A percentile compares a stretch with the other conserved stretches of the same genome.
Evolutionary conservation across 2,888 invertebrate genomes (phyloP).

Genomic region (Enchytraeus crypticus): DNA sequence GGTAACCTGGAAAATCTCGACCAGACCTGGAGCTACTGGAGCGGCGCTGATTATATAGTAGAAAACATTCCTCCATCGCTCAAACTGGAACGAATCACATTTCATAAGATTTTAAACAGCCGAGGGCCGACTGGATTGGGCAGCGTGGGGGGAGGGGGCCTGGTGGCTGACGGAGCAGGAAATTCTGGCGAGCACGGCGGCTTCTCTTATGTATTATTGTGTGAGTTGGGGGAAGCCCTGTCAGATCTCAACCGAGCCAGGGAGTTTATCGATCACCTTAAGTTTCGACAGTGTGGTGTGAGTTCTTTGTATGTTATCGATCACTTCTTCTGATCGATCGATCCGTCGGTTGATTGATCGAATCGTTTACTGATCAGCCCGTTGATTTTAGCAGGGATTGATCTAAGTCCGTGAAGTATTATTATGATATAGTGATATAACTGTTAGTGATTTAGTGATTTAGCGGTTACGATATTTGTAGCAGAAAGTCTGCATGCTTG

Average conservation of each 20-base stretch:
- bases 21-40: conserved; percentile 38
- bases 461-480: too few species aligned
- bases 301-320: conserved; percentile 34
- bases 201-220: conserved; percentile 34
- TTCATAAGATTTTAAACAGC: conserved; percentile 31
- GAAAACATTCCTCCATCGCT: conserved; percentile 36
- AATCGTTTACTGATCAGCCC: too few species aligned
- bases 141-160: background rate
- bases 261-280: conserved; percentile 34
- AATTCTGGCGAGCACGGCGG: background rate
- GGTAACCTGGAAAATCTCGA: conserved; percentile 33
- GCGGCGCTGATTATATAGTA: conserved; percentile 36
- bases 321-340: conserved; percentile 22
- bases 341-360: too few species aligned
- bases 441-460: background rate
- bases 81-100: conserved; percentile 35
- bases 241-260: conserved; percentile 31
- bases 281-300: conserved; percentile 34
- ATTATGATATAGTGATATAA: too few species aligned
- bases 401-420: too few species aligned
- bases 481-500: too few species aligned
- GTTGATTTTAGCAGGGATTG: background rate
- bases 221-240: conserved; percentile 36
- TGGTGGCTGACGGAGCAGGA: too few species aligned
- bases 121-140: too few species aligned